Evolutionary conservation across 2,888 invertebrate species (phyloP).

Genomic region (Xestia sexstrigata): DNA sequence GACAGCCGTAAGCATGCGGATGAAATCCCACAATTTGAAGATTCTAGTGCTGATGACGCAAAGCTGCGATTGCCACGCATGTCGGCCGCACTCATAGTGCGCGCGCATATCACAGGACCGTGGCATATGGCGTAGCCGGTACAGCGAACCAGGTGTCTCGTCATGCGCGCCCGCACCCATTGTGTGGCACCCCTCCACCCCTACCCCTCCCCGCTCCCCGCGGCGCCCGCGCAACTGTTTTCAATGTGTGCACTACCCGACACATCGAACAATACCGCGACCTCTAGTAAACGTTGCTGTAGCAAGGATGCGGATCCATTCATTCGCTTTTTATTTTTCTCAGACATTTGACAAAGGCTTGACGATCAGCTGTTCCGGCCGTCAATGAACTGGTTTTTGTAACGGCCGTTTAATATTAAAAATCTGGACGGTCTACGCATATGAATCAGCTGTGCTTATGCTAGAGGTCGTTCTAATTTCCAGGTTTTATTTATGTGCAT

Average conservation of each 20-base stretch:
- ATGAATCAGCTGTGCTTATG: slow-evolving; percentile 29
- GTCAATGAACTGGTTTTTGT: slow-evolving; percentile 60
- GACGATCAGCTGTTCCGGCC: slow-evolving; percentile 70
- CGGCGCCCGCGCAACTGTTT: slow-evolving; percentile 68
- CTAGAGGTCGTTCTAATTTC: neutral
- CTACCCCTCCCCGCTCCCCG: slow-evolving; percentile 63
- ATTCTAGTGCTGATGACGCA: slow-evolving; percentile 40
- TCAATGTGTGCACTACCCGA: slow-evolving; percentile 77
- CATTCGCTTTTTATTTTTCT: slow-evolving; percentile 61
- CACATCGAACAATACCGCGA: slow-evolving; percentile 79
- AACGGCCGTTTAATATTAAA: slow-evolving; percentile 56
- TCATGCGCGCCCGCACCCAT: slow-evolving; percentile 90
- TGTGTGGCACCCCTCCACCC: slow-evolving; percentile 76
- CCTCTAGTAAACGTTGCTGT: slow-evolving; percentile 70
- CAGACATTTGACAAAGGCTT: slow-evolving; percentile 61
- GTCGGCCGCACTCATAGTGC: slow-evolving; percentile 52
- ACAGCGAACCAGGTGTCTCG: slow-evolving; percentile 88
- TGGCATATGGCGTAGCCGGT: slow-evolving; percentile 89
- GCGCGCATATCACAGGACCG: slow-evolving; percentile 69
- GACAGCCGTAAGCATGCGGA: slow-evolving; percentile 36
- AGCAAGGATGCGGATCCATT: slow-evolving; percentile 64
- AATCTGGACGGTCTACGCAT: slow-evolving; percentile 20
- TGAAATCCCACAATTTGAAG: slow-evolving; percentile 38
- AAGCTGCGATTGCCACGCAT: slow-evolving; percentile 49
- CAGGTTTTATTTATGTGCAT: neutral